Evolutionary conservation across 2,888 invertebrate genomes (phyloP).

Genomic region (Psococerastis gibbosa): DNA sequence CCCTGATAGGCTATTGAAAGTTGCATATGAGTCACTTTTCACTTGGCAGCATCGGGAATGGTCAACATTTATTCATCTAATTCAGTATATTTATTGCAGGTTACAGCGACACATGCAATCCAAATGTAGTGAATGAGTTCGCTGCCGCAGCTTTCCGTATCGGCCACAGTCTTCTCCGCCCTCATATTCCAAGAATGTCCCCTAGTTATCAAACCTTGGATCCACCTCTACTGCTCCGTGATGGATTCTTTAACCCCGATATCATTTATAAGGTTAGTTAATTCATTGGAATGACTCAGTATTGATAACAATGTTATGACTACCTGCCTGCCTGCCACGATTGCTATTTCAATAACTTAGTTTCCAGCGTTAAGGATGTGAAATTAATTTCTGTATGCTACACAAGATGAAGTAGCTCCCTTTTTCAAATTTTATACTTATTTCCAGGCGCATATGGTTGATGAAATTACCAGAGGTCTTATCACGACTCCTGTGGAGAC

Average conservation of each 20-base stretch:
- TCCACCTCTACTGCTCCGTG: slow-evolving; percentile 64
- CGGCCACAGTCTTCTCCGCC: slow-evolving; percentile 72
- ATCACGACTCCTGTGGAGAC: slow-evolving; percentile 84
- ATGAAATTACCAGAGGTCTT: slow-evolving; percentile 69
- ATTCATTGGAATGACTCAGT: background rate
- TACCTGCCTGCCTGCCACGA: slow-evolving; percentile 1
- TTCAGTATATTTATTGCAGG: too few species aligned
- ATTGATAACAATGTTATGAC: background rate
- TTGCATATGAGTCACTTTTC: too few species aligned
- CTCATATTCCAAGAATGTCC: slow-evolving; percentile 67
- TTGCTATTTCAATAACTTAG: slow-evolving; percentile 10
- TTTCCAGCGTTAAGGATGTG: background rate
- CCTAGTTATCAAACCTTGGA: slow-evolving; percentile 60
- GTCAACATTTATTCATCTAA: too few species aligned
- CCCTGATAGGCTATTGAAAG: too few species aligned
- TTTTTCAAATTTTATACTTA: too few species aligned
- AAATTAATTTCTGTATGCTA: too few species aligned
- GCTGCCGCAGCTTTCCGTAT: slow-evolving; percentile 81
- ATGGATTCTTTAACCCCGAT: slow-evolving; percentile 84
- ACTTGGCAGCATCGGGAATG: too few species aligned
- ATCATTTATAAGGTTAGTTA: slow-evolving; percentile 46
- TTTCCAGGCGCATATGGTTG: slow-evolving; percentile 51
- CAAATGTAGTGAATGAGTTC: slow-evolving; percentile 76
- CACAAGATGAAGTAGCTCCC: too few species aligned
- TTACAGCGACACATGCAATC: slow-evolving; percentile 76